A percentile compares a stretch with the other conserved stretches of the same genome.
These are phyloP conservation scores for Notodonta ziczac DNA, from an alignment of 2,888 invertebrate genomes.

Conservation along the genomic window DNA sequence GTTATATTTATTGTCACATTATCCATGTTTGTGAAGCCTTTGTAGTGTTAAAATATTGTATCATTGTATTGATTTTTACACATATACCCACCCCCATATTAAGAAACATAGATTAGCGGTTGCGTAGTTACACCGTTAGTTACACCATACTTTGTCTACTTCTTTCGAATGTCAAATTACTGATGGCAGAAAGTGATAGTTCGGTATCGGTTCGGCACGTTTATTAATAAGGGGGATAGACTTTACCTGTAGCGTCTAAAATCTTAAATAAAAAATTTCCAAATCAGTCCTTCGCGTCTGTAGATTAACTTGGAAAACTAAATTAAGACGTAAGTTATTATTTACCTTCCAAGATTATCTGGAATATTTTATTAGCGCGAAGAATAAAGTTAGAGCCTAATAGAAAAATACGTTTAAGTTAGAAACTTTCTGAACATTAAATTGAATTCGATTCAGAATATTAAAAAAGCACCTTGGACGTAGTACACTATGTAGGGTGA, in stretches of 20 bases:
- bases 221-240: no score
- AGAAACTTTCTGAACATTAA: constrained; percentile 27
- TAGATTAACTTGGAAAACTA: constrained; percentile 23
- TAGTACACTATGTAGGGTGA: constrained; percentile 13
- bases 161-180: no score
- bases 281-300: background rate
- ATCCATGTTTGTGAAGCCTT: constrained; percentile 17
- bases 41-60: background rate
- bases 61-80: no score
- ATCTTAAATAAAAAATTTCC: background rate
- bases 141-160: no score
- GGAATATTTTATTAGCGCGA: constrained; percentile 18
- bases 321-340: constrained; percentile 21
- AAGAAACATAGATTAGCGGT: no score
- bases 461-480: constrained; percentile 10
- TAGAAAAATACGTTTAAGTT: constrained; percentile 28
- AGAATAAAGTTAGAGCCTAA: constrained; percentile 9
- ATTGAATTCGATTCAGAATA: constrained; percentile 15
- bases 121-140: no score
- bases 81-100: no score
- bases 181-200: no score
- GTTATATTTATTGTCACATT: constrained; percentile 44
- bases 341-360: constrained; percentile 11
- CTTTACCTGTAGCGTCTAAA: no score
- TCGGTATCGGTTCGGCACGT: no score